Percentiles rank a stretch among this genome's conserved stretches.
phyloP scores from a whole-genome alignment of 2,888 invertebrate species.

The Heteromurus nitidus region DNA sequence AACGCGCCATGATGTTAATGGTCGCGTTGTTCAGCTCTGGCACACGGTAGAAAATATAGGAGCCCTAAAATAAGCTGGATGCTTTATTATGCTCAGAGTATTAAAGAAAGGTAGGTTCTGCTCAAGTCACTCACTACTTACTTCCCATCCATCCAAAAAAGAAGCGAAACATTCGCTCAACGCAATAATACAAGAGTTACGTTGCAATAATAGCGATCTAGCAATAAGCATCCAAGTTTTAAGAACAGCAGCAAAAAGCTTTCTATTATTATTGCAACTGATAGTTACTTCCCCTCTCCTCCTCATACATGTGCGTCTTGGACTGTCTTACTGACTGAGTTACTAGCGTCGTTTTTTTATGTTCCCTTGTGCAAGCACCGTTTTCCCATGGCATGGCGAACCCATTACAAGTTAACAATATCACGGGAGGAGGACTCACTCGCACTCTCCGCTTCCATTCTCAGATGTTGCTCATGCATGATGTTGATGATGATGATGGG shows the following conservation, averaged over 20 bases:
- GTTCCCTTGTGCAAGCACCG: constrained; percentile 39
- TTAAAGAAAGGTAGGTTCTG: not conserved
- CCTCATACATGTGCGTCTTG: not conserved
- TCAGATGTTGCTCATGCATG: constrained; percentile 31
- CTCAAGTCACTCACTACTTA: too few species aligned
- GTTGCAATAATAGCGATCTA: constrained; percentile 32
- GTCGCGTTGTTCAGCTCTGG: constrained; percentile 36
- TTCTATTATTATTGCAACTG: constrained; percentile 52
- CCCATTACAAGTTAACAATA: constrained; percentile 35
- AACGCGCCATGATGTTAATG: constrained; percentile 44
- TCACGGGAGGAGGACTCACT: constrained; percentile 48
- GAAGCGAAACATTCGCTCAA: too few species aligned
- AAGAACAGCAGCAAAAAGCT: constrained; percentile 26
- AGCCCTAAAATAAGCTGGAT: too few species aligned
- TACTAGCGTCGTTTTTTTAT: constrained; percentile 38
- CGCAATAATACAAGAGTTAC: too few species aligned
- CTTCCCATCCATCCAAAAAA: not conserved
- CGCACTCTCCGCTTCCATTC: constrained; percentile 23
- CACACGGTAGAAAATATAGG: constrained; percentile 16
- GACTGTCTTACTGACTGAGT: constrained; percentile 37
- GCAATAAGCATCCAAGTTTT: constrained; percentile 46
- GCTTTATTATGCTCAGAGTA: constrained; percentile 23
- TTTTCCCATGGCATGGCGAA: constrained; percentile 19
- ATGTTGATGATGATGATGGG: constrained; percentile 28
- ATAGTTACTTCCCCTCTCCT: constrained; percentile 23